Evolutionary conservation across 2,113 vertebrate species (phyloP).

Genomic region (Pluvianellus socialis): DNA sequence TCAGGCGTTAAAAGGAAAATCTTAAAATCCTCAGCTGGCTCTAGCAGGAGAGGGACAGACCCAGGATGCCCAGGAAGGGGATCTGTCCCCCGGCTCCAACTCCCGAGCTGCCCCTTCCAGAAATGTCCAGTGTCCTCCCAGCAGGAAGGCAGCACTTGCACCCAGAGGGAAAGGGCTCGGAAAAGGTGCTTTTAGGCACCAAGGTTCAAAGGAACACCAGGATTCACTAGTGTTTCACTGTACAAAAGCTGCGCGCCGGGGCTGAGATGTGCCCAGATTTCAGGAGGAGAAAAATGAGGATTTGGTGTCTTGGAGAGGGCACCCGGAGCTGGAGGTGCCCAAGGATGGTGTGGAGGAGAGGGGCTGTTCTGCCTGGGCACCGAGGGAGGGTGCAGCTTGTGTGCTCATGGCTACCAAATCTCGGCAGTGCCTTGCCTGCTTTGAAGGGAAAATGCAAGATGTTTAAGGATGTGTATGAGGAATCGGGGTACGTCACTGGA

Average conservation of each 20-base stretch:
- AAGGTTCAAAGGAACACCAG: neutral
- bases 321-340: neutral
- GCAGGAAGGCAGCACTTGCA: neutral
- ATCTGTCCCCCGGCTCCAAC: neutral
- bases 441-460: neutral
- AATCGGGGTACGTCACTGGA: neutral
- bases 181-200: neutral
- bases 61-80: neutral
- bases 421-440: accelerated
- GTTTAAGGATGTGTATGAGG: neutral
- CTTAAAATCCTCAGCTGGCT: neutral
- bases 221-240: accelerated
- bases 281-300: neutral
- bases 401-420: accelerated
- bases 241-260: neutral
- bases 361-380: neutral
- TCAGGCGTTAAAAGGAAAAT: neutral
- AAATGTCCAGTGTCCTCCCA: neutral
- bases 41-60: neutral
- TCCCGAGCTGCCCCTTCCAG: neutral
- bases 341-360: neutral
- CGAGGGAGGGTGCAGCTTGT: neutral
- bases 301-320: neutral
- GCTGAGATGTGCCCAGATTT: neutral
- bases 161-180: accelerated